These are phyloP conservation scores for Himalopsyche japonica DNA, from an alignment of 2,888 invertebrate species.

Conservation along the genomic window DNA sequence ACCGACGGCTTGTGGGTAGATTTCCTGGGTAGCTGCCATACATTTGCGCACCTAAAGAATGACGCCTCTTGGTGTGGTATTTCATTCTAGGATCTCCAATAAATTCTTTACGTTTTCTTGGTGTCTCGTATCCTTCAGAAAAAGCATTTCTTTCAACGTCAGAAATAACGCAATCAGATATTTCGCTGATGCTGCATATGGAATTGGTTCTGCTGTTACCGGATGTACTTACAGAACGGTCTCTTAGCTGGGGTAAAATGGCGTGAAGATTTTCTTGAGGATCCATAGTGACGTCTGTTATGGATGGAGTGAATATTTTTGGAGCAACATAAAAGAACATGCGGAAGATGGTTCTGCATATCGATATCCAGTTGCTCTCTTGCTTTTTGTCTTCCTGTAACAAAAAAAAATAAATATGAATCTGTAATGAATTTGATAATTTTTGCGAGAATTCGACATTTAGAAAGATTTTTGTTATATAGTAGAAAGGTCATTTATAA, in stretches of 20 bases:
- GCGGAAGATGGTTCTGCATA: slow-evolving; percentile 31
- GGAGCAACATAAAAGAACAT: slow-evolving; percentile 35
- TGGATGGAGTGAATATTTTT: slow-evolving; percentile 17
- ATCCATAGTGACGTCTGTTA: not conserved
- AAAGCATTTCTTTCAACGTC: not conserved
- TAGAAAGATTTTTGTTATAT: no score
- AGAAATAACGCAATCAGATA: not conserved
- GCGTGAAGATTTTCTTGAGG: not conserved
- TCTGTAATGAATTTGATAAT: no score
- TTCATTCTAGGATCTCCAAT: not conserved
- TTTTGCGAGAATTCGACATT: no score
- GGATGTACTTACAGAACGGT: not conserved
- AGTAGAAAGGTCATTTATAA: no score
- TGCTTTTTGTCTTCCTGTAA: slow-evolving; percentile 31
- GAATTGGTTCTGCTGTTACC: not conserved
- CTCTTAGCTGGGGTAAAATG: not conserved
- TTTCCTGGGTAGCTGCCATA: not conserved
- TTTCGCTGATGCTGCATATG: not conserved
- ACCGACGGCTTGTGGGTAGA: not conserved
- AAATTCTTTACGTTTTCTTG: not conserved
- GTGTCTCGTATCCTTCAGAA: not conserved
- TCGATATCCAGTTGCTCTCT: slow-evolving; percentile 27
- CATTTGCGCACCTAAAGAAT: not conserved
- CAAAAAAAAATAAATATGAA: slow-evolving; percentile 13
- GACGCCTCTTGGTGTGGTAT: not conserved